Evolutionary conservation across 2,797 vertebrate species (phyloP).

Genomic region (Paguma larvata): DNA sequence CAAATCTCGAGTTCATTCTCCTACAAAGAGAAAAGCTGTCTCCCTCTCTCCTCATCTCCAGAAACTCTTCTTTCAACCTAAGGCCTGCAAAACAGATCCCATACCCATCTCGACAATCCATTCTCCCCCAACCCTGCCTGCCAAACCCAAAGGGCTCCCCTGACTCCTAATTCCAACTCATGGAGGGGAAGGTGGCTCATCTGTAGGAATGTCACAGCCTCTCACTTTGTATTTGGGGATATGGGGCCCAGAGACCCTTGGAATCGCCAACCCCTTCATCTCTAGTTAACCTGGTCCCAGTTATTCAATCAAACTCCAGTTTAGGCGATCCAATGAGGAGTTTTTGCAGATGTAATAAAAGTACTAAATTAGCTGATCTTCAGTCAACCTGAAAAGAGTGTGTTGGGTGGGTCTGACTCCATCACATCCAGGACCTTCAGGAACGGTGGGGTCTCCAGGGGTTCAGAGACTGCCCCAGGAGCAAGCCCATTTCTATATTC

Average conservation of each 20-base stretch:
- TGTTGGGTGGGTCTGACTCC: neutral
- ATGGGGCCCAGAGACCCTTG: neutral
- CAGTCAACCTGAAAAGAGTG: neutral
- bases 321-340: neutral
- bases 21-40: neutral
- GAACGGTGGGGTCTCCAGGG: neutral
- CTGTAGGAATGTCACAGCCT: neutral
- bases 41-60: neutral
- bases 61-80: neutral
- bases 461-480: neutral
- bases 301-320: neutral
- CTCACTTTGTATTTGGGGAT: neutral
- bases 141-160: neutral
- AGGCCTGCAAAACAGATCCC: neutral
- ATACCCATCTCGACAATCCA: neutral
- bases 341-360: neutral
- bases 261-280: neutral
- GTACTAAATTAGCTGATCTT: neutral
- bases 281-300: neutral
- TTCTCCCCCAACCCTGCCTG: neutral
- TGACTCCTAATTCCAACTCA: neutral
- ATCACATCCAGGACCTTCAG: neutral
- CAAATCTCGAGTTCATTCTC: neutral
- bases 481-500: neutral
- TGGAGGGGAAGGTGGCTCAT: neutral